Evolutionary conservation across 2,797 vertebrate genomes (phyloP).

Genomic region (Aphelocoma californica): DNA sequence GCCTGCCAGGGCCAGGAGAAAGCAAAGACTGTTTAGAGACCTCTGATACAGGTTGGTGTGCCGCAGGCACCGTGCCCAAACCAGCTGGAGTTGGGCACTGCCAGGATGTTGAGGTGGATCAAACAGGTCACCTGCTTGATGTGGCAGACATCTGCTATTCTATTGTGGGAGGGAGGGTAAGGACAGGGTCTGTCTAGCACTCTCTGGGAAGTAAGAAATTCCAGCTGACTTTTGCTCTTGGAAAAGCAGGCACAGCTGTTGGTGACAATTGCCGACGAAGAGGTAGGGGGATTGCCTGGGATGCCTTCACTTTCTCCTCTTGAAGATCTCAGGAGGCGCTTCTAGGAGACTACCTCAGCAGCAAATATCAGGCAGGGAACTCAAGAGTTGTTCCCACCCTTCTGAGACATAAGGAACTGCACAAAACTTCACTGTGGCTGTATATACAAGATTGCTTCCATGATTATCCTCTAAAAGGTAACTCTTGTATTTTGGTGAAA

Average conservation of each 20-base stretch:
- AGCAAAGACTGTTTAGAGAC: background rate
- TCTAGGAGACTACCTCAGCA: background rate
- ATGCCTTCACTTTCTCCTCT: background rate
- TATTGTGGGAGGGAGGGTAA: background rate
- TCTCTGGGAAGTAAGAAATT: background rate
- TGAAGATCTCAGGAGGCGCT: background rate
- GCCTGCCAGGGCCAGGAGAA: background rate
- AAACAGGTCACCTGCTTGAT: background rate
- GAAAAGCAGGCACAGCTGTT: background rate
- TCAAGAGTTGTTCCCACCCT: background rate
- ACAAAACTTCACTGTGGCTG: background rate
- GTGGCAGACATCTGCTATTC: background rate
- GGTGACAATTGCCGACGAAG: background rate
- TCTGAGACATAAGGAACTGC: background rate
- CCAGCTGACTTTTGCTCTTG: background rate
- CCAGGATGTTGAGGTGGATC: background rate
- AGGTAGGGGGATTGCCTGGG: background rate
- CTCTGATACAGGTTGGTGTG: background rate
- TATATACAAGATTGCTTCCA: background rate
- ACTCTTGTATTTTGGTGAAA: background rate
- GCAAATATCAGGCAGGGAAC: background rate
- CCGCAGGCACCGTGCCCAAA: background rate
- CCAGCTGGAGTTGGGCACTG: background rate
- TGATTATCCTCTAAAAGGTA: background rate
- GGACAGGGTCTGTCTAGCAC: background rate